These are phyloP conservation scores for Gallirallus australis DNA, from an alignment of 2,797 vertebrate species.

Conservation along the genomic window DNA sequence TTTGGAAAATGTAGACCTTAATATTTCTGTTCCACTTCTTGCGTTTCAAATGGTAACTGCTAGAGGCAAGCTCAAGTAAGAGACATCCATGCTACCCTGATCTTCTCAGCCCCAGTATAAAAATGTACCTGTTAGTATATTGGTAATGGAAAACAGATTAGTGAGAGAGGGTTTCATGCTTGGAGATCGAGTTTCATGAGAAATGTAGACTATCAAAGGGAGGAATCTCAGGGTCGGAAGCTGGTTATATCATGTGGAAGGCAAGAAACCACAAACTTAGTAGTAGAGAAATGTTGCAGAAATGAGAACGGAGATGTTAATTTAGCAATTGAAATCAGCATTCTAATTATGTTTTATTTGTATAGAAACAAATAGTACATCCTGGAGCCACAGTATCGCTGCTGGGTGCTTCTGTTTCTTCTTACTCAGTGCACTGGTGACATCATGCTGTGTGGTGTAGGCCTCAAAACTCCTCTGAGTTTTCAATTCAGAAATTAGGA, in stretches of 20 bases:
- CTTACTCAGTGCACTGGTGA: background rate
- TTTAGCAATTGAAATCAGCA: constrained; percentile 1
- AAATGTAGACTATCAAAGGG: background rate
- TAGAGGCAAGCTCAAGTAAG: background rate
- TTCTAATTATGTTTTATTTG: background rate
- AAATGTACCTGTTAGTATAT: background rate
- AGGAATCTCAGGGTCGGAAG: constrained; percentile 10
- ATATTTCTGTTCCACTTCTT: constrained; percentile 5
- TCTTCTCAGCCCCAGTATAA: background rate
- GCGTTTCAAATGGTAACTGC: background rate
- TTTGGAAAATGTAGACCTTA: background rate
- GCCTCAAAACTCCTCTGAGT: background rate
- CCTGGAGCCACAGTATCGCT: background rate
- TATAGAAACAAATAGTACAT: background rate
- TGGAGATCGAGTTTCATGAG: constrained; percentile 12
- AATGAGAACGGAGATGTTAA: background rate
- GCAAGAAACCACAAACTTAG: background rate
- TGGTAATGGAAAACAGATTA: background rate
- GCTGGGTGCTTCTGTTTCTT: background rate
- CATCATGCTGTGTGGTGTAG: background rate
- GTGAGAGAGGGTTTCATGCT: background rate
- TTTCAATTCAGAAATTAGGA: background rate
- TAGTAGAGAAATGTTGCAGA: background rate
- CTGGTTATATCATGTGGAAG: background rate
- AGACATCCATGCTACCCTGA: background rate